Evolutionary conservation across 2,113 vertebrate genomes (phyloP).

Genomic region (Orientallactaga bullata): DNA sequence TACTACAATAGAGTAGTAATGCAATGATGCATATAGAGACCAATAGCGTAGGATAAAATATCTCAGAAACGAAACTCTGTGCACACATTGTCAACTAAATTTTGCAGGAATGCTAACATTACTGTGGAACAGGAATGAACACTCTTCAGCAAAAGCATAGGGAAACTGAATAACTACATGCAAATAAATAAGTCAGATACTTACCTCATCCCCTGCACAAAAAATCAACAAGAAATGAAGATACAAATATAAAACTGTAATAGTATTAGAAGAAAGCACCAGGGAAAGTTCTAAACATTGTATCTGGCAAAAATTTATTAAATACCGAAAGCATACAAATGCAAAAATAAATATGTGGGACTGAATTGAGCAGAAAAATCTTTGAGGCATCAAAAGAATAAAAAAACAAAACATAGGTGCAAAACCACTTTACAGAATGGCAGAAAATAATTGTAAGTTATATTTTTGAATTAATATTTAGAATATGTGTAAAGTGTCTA

Average conservation of each 20-base stretch:
- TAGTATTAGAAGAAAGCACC: background rate
- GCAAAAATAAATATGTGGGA: background rate
- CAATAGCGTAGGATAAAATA: background rate
- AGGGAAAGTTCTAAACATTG: background rate
- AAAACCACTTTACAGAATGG: background rate
- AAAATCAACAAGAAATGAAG: background rate
- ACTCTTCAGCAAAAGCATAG: background rate
- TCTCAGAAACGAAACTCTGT: background rate
- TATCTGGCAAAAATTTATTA: background rate
- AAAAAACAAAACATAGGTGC: background rate
- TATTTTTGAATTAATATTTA: background rate
- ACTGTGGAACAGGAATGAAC: accelerated
- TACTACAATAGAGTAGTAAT: background rate
- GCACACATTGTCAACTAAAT: background rate
- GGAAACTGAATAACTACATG: background rate
- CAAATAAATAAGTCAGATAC: background rate
- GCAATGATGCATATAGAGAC: background rate
- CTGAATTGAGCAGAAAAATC: background rate
- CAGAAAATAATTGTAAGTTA: background rate
- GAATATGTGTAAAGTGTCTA: background rate
- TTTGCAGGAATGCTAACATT: background rate
- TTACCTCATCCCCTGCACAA: background rate
- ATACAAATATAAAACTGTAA: background rate
- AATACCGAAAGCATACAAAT: background rate
- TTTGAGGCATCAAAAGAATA: background rate